Evolutionary conservation across 2,888 invertebrate species (phyloP), one percentile per base, ranked within the genome.

Genomic region (Vanessa cardui): DNA sequence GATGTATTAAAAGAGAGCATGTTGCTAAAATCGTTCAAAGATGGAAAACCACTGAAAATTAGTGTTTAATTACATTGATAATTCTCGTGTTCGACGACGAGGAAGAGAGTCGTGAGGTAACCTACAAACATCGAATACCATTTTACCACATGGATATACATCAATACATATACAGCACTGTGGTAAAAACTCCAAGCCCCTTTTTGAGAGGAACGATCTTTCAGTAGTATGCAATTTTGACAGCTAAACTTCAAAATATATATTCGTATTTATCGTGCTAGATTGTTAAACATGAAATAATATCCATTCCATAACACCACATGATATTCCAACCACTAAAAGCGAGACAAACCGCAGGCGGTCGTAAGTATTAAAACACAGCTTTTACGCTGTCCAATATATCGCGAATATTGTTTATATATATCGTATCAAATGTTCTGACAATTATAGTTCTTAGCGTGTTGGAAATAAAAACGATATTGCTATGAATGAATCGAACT

Each of bases 351-450:
- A 64, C 71, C 66, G 20, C 71, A 54, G 69, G 64, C 58, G 69
- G 63, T 66, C 66, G 62, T 21, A 26, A 58, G 61, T 71, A 71
- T 71, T 71, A 62, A 64, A 64, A 58, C 52, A 58, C 61, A 61
- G 63, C 62, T 69, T 69, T 69, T 62, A 71, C 69, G 69, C 66
- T 60, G 66, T 31, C 58, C 64, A 44, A 70, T 70, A 70, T 68
- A 71, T 69, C 18, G 64, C 44, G 60, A 26, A 60, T 62, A 69
- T 62, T 65, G 52, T 69, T 62, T 65, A 62, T 65, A 65, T 62
- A 9, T 64, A 49, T 39, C 39, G 16, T 12, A 47, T 18, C 18
- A 15, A 21, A 20, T 7, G 18, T 18, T 45, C 31, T 18, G 20
- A 18, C 56, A 56, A 68, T 62, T 62, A 56, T 64, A 18, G 46